phyloP scores from a whole-genome alignment of 2,888 invertebrate species.

The Herminia tarsipennalis region DNA sequence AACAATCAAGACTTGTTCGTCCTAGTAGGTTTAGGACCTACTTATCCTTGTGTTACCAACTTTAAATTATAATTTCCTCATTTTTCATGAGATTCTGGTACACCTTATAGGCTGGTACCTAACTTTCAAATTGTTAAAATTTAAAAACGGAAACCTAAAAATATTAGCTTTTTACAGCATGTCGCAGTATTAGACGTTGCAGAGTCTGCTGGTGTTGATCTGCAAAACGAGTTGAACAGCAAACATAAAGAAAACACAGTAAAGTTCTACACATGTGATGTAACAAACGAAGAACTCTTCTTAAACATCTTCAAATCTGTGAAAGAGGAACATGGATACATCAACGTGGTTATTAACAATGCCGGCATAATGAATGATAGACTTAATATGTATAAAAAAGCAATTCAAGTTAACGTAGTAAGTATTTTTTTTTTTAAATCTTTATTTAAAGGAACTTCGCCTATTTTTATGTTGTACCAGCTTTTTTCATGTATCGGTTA shows the following conservation, averaged over 20 bases:
- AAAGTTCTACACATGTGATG: constrained; percentile 57
- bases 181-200: constrained; percentile 54
- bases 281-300: constrained; percentile 49
- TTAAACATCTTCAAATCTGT: constrained; percentile 41
- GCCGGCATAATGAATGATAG: constrained; percentile 55
- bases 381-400: constrained; percentile 27
- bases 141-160: no score
- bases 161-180: constrained; percentile 44
- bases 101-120: no score
- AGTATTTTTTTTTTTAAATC: constrained; percentile 29
- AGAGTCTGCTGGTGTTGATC: constrained; percentile 34
- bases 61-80: no score
- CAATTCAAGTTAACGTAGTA: constrained; percentile 54
- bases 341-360: constrained; percentile 58
- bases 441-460: no score
- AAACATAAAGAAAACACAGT: constrained; percentile 44
- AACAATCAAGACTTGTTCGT: no score
- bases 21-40: no score
- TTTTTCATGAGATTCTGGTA: no score
- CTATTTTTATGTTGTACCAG: no score
- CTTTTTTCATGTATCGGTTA: no score
- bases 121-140: no score
- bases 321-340: constrained; percentile 35
- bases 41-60: no score
- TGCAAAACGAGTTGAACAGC: constrained; percentile 48